phyloP scores from a whole-genome alignment of 2,888 invertebrate genomes.

The Saturnia japonica region DNA sequence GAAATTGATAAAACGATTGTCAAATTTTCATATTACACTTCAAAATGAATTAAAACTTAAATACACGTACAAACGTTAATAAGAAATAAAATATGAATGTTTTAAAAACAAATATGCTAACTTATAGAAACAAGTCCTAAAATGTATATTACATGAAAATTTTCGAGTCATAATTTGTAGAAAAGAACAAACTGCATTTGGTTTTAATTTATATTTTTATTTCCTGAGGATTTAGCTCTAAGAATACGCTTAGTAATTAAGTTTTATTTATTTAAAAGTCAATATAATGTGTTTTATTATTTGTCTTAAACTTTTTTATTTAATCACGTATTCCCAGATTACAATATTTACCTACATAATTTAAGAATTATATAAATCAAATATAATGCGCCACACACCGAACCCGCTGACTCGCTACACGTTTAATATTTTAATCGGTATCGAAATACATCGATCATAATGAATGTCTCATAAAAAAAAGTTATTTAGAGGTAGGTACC shows the following conservation, averaged over 20 bases:
- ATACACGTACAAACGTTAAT: neutral
- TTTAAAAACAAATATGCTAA: neutral
- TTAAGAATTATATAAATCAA: neutral
- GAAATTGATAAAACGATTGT: neutral
- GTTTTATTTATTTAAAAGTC: conserved; percentile 81
- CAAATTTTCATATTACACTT: neutral
- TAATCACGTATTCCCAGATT: conserved; percentile 27
- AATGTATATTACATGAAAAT: conserved; percentile 25
- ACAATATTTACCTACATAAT: too few relatives aligned
- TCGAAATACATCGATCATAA: too few relatives aligned
- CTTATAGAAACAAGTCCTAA: conserved; percentile 23
- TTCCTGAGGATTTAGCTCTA: conserved; percentile 59
- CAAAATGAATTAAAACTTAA: neutral
- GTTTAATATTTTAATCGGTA: too few relatives aligned
- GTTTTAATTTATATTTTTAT: conserved; percentile 58
- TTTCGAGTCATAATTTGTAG: conserved; percentile 47
- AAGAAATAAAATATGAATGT: neutral
- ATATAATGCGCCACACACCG: too few relatives aligned
- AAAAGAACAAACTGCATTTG: conserved; percentile 50
- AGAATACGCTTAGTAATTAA: conserved; percentile 75
- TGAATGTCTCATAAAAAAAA: too few relatives aligned
- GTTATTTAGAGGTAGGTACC: too few relatives aligned
- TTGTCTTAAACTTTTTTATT: conserved; percentile 50
- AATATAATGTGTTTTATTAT: conserved; percentile 78
- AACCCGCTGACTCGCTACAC: too few relatives aligned